Evolutionary conservation across 2,797 vertebrate species (phyloP), one percentile per base, ranked within the genome.

Genomic region (Galaxias olidus): DNA sequence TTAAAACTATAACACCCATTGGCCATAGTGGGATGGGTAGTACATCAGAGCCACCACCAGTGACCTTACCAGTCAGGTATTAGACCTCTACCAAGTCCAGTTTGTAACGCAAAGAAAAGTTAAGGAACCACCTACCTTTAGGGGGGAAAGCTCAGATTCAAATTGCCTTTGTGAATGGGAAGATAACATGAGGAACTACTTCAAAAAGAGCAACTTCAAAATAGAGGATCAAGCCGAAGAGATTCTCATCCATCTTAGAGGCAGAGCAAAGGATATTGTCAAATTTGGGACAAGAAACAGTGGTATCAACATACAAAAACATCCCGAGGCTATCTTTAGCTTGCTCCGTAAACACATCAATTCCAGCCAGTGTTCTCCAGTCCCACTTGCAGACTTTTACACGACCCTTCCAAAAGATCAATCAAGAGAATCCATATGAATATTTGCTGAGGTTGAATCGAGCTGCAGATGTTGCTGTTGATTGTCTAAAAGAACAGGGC

Each of bases 381-480:
- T 82, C 41, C 70, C 68, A 0, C 63, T 72, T 0, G 15, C 65
- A 17, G 73, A 78, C 40, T 78, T 69, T 9, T 79, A 72, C 47
- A 50, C 63, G 1, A 76, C 73, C 41, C 19, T 79, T 43, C 70
- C 68, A 4, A 65, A 47, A 7, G 46, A n/a, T n/a, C n/a, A n/a
- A 66, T 11, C 47, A n/a, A 5, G 71, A 74, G 8, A 52, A 60
- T 12, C 49, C 64, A 20, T 67, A 68, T 0, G 54, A 75, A 4
- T 72, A 69, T 54, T 78, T 69, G 78, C 68, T 81, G 47, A 69
- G 76, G n/a, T 50, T 84, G 7, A 75, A 79, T 44, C 65, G 55
- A 0, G 72, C 63, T 17, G 73, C 59, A 0, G 72, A 79, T 7
- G 12, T 51, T 0, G 68, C 79, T 10, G 10, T 49, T 20, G 76